phyloP scores from a whole-genome alignment of 2,113 vertebrate genomes.

The Felis chaus region DNA sequence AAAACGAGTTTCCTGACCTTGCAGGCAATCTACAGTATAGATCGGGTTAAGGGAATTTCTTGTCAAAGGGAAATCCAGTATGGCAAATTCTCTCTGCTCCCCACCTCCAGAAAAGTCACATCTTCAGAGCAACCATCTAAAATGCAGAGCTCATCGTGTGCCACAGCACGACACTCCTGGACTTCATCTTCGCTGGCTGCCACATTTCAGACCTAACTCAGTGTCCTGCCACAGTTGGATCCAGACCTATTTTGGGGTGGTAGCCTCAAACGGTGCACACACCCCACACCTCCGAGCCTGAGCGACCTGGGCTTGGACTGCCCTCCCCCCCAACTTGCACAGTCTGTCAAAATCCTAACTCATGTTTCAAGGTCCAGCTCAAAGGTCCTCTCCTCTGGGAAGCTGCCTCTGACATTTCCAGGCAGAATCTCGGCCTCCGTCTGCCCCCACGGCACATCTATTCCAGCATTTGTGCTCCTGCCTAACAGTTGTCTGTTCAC shows the following conservation, averaged over 20 bases:
- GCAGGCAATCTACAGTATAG: neutral
- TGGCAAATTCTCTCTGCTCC: neutral
- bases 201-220: neutral
- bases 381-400: conserved; percentile 16
- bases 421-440: neutral
- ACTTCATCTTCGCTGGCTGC: neutral
- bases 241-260: neutral
- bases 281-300: neutral
- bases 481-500: neutral
- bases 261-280: neutral
- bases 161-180: neutral
- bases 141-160: neutral
- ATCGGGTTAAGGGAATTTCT: neutral
- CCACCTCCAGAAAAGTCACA: neutral
- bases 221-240: neutral
- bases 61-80: neutral
- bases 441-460: neutral
- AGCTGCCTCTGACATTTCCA: neutral
- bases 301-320: neutral
- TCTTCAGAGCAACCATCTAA: neutral
- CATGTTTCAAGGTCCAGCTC: neutral
- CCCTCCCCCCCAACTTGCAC: neutral
- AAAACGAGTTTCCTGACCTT: conserved; percentile 17
- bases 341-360: neutral
- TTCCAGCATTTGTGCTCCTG: neutral